Evolutionary conservation across 1,140 invertebrate genomes (phyloP), one percentile per base, ranked within the genome.

Genomic region (Zaprionus taronus): DNA sequence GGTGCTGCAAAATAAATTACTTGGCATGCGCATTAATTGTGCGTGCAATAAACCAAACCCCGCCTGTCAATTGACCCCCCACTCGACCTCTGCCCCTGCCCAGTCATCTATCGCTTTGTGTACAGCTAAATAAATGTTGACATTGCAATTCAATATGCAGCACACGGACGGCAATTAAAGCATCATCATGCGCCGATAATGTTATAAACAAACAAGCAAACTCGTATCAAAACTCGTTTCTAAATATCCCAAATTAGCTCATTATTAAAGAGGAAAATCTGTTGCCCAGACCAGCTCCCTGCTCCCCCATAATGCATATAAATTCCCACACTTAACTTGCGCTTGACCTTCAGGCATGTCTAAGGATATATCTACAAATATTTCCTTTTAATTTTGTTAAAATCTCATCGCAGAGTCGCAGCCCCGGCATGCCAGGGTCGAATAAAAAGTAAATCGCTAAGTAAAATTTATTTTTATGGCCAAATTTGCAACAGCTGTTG

Each of bases 401-500:
- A 77, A 80, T 72, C 60, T 67, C 69, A 72, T 80, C 38, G 22
- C 60, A 56, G 36, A n/a, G 2, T 36, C 31, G n/a, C 47, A 36
- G 38, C 22, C 63, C 41, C 64, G 47, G 67, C 31, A 62, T 69
- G 57, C 62, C 34, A 28, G 17, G 15, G 17, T n/a, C 69, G 47
- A 68, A 69, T 64, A 67, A 73, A 73, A 77, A 73, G 70, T 58
- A 73, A 77, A 77, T 77, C 47, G 78, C 78, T 80, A 80, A 80
- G 78, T 80, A 80, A 77, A 80, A 80, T 80, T 80, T 80, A 80
- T 80, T 80, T 80, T 77, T 77, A 80, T 80, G 60, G 49, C 74
- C 78, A 61, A 77, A 80, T 80, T 80, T 77, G 78, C 78, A 77
- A 80, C 78, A 80, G 78, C 78, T 80, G 78, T 73, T 73, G 75